Base-by-base conservation (phyloP, 2,888 invertebrate species). In the Caenorhabditis auriculariae region DNA sequence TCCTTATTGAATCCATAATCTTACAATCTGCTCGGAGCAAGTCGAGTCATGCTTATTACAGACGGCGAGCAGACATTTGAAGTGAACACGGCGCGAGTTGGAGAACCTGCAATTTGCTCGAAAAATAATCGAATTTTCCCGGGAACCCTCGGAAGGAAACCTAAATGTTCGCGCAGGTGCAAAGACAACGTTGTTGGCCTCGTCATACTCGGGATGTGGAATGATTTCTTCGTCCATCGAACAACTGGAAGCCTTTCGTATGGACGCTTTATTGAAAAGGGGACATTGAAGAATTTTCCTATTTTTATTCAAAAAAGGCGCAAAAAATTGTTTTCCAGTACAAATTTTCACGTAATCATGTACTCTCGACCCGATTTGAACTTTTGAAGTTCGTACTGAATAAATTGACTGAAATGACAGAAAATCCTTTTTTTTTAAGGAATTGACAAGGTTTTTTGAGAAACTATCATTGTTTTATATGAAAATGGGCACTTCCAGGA, bases 1-100 rank as follows among this genome's bases (percentile, higher is more conserved):
- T n/a, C n/a, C n/a, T n/a, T n/a, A n/a, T n/a, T n/a, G n/a, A n/a
- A n/a, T n/a, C 24, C 6, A 28, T 17, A 19, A 28, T 54, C 61
- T 60, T 50, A 74, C 72, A 28, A 72, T 59, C 38, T 52, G 54
- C 44, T 59, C 54, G 26, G 50, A 55, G 58, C 75, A 77, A 24
- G 44, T 46, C n/a, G 62, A 50, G 55, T 77, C 76, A 23, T 44
- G 49, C 43, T 64, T 66, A 7, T 68, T 61, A 49, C 77, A 77
- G 45, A 77, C 66, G 44, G 73, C 65, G 28, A 77, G 56, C 48
- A 77, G 60, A 54, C 77, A 77, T 57, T 77, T 74, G 63, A 77
- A 77, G 58, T 73, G 72, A 37, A 77, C 72, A 41, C 65, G 58
- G 29, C 66, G 64, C 29, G 76, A 66, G 27, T 68, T 67, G n/a